Evolutionary conservation across 1,140 invertebrate species (phyloP).

Genomic region (Papilio polyxenes): DNA sequence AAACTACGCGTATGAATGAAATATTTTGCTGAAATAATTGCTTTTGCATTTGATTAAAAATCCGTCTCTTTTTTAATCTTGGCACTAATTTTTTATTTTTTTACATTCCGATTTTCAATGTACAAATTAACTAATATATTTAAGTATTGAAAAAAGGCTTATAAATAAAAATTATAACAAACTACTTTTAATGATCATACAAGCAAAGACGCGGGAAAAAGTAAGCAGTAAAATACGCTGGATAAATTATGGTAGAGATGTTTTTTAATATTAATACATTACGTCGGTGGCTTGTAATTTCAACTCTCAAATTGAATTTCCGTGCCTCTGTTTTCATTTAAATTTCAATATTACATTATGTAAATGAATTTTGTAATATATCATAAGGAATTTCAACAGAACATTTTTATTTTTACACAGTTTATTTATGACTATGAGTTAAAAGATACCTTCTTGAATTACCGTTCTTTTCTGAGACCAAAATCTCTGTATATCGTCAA

Average conservation of each 20-base stretch:
- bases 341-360: conserved; percentile 9
- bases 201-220: neutral
- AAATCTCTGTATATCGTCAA: too few species aligned
- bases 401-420: neutral
- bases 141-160: too few species aligned
- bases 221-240: neutral
- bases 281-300: neutral
- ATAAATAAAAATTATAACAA: neutral
- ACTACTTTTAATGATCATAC: neutral
- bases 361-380: neutral
- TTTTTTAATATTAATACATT: conserved; percentile 1
- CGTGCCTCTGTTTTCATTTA: conserved; percentile 1
- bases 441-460: too few species aligned
- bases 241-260: neutral
- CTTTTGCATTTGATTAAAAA: too few species aligned
- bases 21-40: neutral
- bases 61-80: too few species aligned
- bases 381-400: neutral
- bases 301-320: conserved; percentile 19
- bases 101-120: too few species aligned
- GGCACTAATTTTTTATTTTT: too few species aligned
- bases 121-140: too few species aligned
- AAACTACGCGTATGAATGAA: neutral
- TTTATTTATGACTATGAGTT: neutral
- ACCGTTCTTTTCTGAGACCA: too few species aligned